Base-by-base conservation (phyloP, 2,888 invertebrate genomes). In the Andricus quercusramuli region DNA sequence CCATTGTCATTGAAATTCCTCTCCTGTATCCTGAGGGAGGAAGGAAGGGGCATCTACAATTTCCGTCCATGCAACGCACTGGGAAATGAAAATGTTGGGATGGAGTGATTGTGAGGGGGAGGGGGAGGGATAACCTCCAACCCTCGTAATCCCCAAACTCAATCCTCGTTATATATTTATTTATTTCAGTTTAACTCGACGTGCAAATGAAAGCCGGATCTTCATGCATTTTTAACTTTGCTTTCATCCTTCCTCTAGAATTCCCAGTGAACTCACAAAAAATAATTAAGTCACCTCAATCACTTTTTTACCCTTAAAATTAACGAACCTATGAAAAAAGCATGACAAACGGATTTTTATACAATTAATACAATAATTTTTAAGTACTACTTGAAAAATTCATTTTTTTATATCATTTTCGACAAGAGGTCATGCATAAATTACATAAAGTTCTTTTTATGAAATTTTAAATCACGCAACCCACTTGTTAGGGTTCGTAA, bases 131-230 rank as follows among this genome's bases (percentile, higher is more conserved):
- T 81, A 76, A 78, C 83, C 77, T 79, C 82, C 87, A 83, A 89
- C 89, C 91, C 91, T 90, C 88, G 87, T 91, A 91, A 92, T 92
- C 90, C 89, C 88, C 80, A 85, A 87, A 88, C 89, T 90, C 90
- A 91, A 91, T 91, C 90, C 91, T 92, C 92, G 91, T 92, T 92
- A 92, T 92, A 92, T 92, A 92, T 92, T 92, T 92, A 92, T 92
- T 92, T 92, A 92, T 92, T 91, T 92, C 90, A 88, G 90, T 92
- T 92, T 92, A 91, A 92, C 91, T 90, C 90, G 89, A 90, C 89
- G 91, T 88, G 90, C 90, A 91, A 91, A 91, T 90, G 89, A 90
- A 89, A 89, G 86, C 83, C 82, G 15, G 82, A 81, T 83, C 80
- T 83, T 79, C 79, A 65, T 44, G 81, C 32, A 65, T 62, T 77